A percentile compares a stretch with the other conserved stretches of the same genome.
Conservation (phyloP, 1,140 invertebrate genomes). For the Zophobas atratus region DNA sequence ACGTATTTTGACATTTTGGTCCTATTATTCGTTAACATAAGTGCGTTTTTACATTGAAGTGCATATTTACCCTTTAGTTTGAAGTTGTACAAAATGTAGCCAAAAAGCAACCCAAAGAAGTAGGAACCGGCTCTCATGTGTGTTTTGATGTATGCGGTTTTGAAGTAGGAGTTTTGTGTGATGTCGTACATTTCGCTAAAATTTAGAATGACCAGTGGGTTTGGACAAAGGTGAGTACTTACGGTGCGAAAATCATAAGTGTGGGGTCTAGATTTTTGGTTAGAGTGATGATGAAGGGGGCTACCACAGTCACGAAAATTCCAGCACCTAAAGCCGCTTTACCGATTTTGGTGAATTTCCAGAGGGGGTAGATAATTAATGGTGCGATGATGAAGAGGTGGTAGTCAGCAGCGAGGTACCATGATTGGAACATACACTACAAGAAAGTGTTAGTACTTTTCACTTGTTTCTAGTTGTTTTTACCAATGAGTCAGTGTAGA, state of each 20-base stretch:
- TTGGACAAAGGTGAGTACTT: slow-evolving; percentile 64
- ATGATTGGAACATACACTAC: slow-evolving; percentile 92
- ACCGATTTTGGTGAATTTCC: slow-evolving; percentile 77
- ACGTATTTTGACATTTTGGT: slow-evolving; percentile 69
- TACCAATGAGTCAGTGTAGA: slow-evolving; percentile 78
- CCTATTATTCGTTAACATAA: slow-evolving; percentile 65
- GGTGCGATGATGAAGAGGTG: slow-evolving; percentile 87
- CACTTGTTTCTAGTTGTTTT: neutral
- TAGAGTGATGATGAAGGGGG: slow-evolving; percentile 77
- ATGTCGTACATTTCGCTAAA: slow-evolving; percentile 77
- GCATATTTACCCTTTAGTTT: slow-evolving; percentile 71
- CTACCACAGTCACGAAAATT: slow-evolving; percentile 72
- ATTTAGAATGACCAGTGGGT: slow-evolving; percentile 49
- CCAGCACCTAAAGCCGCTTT: slow-evolving; percentile 71
- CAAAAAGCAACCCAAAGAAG: slow-evolving; percentile 76
- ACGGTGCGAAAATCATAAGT: slow-evolving; percentile 77
- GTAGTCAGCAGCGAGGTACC: slow-evolving; percentile 92
- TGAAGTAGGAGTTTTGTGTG: slow-evolving; percentile 75
- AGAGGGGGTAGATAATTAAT: slow-evolving; percentile 80
- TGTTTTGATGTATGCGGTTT: slow-evolving; percentile 77
- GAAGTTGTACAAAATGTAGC: slow-evolving; percentile 77
- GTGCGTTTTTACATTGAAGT: slow-evolving; percentile 46
- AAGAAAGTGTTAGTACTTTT: slow-evolving; percentile 51
- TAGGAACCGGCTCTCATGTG: slow-evolving; percentile 80
- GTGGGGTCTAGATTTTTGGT: slow-evolving; percentile 76